A percentile compares a stretch with the other conserved stretches of the same genome.
Evolutionary conservation across 2,888 invertebrate species (phyloP).

Genomic region (Sisyra nigra): DNA sequence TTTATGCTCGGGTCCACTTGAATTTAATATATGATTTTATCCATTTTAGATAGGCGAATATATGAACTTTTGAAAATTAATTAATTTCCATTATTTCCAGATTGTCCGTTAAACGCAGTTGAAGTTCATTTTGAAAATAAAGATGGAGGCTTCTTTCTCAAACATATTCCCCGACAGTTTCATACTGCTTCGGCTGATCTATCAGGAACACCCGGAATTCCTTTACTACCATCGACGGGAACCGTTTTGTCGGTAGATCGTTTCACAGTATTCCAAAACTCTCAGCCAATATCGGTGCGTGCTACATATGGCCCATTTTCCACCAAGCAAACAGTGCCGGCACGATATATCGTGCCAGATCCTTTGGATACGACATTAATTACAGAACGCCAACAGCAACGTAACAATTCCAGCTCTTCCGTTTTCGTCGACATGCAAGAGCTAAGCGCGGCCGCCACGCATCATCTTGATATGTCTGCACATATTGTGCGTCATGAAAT

Average conservation of each 20-base stretch:
- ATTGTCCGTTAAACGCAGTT: conserved; percentile 38
- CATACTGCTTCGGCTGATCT: conserved; percentile 29
- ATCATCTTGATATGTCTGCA: conserved; percentile 79
- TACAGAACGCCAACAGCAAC: conserved; percentile 17
- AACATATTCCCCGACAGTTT: conserved; percentile 62
- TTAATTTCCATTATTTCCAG: not conserved
- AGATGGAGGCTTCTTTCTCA: conserved; percentile 80
- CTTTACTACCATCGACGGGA: conserved; percentile 27
- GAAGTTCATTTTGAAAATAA: conserved; percentile 87
- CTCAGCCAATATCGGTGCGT: conserved; percentile 77
- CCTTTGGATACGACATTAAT: conserved; percentile 46
- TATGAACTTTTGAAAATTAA: no score
- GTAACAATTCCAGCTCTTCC: conserved; percentile 10
- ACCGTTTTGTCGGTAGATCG: conserved; percentile 69
- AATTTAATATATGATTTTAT: no score
- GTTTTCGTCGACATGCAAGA: conserved; percentile 35
- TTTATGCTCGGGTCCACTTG: no score
- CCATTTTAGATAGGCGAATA: no score
- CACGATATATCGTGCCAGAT: conserved; percentile 75
- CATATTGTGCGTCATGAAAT: conserved; percentile 67
- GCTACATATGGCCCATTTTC: conserved; percentile 91
- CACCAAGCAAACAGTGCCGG: conserved; percentile 87
- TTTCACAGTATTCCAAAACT: conserved; percentile 83
- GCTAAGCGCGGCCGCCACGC: conserved; percentile 50
- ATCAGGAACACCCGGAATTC: conserved; percentile 15